Conservation (phyloP, 2,113 vertebrate species). For the Ascaphus truei region DNA sequence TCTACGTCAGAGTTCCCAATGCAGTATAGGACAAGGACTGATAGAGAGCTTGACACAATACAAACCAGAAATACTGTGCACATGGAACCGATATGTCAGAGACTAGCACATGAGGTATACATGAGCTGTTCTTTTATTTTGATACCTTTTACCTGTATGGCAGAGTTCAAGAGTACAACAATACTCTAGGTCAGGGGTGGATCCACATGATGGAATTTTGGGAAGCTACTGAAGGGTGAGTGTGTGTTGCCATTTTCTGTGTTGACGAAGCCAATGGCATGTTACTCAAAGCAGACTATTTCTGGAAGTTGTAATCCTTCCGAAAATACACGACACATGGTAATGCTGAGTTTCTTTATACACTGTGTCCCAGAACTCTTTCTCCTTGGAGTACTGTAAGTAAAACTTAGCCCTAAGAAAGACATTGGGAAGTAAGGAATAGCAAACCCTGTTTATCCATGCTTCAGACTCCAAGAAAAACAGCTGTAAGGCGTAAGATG, state of each 20-base stretch:
- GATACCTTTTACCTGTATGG: not conserved
- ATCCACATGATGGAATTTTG: not conserved
- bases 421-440: not conserved
- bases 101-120: slow-evolving; percentile 9
- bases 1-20: not conserved
- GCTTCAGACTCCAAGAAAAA: not conserved
- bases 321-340: not conserved
- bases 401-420: not conserved
- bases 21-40: slow-evolving; percentile 7
- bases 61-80: not conserved
- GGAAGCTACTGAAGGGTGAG: not conserved
- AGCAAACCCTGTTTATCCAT: not conserved
- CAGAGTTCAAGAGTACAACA: not conserved
- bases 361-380: not conserved
- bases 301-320: not conserved
- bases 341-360: not conserved
- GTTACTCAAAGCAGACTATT: not conserved
- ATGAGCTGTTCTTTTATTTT: not conserved
- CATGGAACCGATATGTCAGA: slow-evolving; percentile 12
- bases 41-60: not conserved
- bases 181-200: not conserved
- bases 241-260: not conserved
- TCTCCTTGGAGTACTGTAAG: not conserved
- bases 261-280: not conserved
- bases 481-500: not conserved